Conservation (phyloP, 2,888 invertebrate species). For the Clivina fossor region DNA sequence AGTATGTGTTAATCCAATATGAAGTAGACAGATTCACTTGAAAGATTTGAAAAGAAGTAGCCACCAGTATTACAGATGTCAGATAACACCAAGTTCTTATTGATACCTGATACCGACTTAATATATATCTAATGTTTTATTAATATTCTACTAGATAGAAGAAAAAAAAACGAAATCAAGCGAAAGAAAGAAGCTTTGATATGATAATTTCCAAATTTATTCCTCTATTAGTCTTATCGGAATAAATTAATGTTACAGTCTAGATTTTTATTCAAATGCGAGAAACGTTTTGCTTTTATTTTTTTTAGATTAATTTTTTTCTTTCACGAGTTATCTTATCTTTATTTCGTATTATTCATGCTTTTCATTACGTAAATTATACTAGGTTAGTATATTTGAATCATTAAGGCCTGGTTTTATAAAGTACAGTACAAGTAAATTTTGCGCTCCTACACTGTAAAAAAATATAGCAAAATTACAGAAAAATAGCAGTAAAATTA, state of each 20-base stretch:
- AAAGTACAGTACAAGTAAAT: too few species aligned
- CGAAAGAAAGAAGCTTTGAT: conserved; percentile 23
- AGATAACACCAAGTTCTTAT: conserved; percentile 21
- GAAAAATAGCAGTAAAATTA: too few species aligned
- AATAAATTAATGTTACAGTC: conserved; percentile 16
- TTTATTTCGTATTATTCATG: conserved; percentile 11
- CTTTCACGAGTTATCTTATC: too few species aligned
- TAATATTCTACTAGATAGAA: conserved; percentile 17
- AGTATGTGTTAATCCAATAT: too few species aligned
- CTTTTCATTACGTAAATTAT: conserved; percentile 21
- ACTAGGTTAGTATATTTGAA: too few species aligned
- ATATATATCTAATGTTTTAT: conserved; percentile 27
- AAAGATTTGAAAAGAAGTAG: conserved; percentile 19
- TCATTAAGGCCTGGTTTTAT: too few species aligned
- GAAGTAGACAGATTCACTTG: background rate
- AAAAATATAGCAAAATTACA: too few species aligned
- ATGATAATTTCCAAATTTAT: conserved; percentile 28
- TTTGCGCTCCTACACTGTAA: too few species aligned
- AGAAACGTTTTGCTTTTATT: conserved; percentile 14
- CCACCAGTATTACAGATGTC: conserved; percentile 8
- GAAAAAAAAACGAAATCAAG: too few species aligned
- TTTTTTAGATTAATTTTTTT: too few species aligned
- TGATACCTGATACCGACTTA: conserved; percentile 21
- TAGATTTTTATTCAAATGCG: conserved; percentile 1
- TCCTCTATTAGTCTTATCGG: conserved; percentile 6